Percentiles rank a stretch among this genome's conserved stretches.
Conservation (phyloP, 1,140 invertebrate genomes). For the Parapsyche elsis region DNA sequence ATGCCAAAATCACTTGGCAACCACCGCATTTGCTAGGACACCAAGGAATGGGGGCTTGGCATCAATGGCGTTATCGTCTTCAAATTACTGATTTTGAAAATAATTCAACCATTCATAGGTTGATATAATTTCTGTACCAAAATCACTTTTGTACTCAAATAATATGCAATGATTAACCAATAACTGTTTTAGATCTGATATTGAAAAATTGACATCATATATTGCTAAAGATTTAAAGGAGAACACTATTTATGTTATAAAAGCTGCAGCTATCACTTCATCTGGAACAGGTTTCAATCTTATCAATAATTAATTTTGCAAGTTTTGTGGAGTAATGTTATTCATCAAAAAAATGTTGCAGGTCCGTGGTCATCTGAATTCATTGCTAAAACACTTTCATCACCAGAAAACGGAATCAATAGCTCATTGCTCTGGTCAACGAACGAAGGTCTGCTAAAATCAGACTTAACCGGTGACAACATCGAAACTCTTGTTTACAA, state of each 20-base stretch:
- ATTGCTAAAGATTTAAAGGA: constrained; percentile 76
- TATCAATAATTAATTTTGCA: neutral
- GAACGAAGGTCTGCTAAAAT: constrained; percentile 75
- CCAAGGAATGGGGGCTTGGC: constrained; percentile 85
- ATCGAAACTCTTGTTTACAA: constrained; percentile 73
- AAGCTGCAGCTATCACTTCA: constrained; percentile 80
- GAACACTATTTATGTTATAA: constrained; percentile 80
- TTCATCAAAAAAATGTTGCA: constrained; percentile 40
- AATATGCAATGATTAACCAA: neutral
- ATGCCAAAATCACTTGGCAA: constrained; percentile 83
- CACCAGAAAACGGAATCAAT: constrained; percentile 63
- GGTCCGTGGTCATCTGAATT: constrained; percentile 85
- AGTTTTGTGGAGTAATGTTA: neutral
- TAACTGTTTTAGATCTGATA: constrained; percentile 42
- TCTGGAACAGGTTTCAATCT: constrained; percentile 71
- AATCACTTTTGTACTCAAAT: neutral
- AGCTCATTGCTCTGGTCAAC: constrained; percentile 79
- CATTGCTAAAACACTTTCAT: constrained; percentile 73
- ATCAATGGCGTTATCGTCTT: constrained; percentile 87
- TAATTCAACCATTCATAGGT: constrained; percentile 62
- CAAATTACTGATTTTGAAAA: constrained; percentile 73
- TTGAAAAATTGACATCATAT: constrained; percentile 66
- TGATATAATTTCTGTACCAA: neutral
- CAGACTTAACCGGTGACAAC: constrained; percentile 79
- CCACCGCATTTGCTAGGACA: constrained; percentile 79